Percentiles rank a stretch among this genome's conserved stretches.
phyloP scores from a whole-genome alignment of 2,888 invertebrate genomes.

The Tinea pellionella region DNA sequence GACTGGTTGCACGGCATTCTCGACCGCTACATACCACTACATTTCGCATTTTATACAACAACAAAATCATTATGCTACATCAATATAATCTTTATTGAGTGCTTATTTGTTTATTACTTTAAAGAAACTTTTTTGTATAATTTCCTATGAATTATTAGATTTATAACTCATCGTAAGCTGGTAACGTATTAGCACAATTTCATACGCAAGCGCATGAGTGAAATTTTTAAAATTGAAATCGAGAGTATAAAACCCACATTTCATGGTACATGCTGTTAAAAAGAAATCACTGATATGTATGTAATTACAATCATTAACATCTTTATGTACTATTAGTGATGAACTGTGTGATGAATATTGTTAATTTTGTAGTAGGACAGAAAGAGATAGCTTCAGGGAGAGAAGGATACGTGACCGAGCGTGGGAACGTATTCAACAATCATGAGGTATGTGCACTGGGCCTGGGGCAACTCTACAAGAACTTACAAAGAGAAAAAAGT shows the following conservation, averaged over 20 bases:
- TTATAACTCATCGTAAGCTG: no score
- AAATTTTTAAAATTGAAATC: no score
- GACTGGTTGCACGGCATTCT: constrained; percentile 56
- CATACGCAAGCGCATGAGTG: no score
- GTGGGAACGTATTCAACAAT: constrained; percentile 35
- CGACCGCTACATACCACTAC: constrained; percentile 26
- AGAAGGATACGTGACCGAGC: constrained; percentile 30
- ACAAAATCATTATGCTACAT: background rate
- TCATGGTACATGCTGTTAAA: no score
- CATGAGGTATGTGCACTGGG: constrained; percentile 4
- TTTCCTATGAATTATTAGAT: no score
- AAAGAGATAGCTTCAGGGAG: constrained; percentile 23
- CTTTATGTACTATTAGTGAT: no score
- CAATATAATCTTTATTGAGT: background rate
- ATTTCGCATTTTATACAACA: background rate
- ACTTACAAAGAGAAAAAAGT: constrained; percentile 10
- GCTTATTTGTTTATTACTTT: no score
- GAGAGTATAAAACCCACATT: no score
- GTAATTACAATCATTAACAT: no score
- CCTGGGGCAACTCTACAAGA: constrained; percentile 8
- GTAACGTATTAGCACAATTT: no score
- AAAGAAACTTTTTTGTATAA: no score
- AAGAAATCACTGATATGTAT: no score
- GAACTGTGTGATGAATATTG: background rate
- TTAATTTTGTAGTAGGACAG: background rate